Conservation (phyloP, 2,113 vertebrate species). For the Dasyprocta punctata region DNA sequence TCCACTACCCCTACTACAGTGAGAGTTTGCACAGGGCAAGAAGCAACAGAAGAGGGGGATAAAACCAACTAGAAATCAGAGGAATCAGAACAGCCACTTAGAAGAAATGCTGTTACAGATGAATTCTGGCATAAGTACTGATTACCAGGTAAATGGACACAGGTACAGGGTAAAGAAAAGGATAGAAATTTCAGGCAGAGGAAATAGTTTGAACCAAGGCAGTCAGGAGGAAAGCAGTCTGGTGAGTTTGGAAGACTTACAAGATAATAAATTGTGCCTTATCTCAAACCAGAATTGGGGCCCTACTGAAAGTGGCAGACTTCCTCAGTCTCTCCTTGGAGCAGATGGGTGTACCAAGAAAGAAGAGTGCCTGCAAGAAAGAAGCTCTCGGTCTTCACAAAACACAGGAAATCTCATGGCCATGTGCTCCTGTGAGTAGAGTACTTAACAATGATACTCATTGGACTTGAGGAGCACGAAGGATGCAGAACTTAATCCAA, state of each 20-base stretch:
- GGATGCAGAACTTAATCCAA: not conserved
- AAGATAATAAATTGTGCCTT: not conserved
- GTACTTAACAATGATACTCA: not conserved
- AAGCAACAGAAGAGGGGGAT: not conserved
- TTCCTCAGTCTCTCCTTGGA: not conserved
- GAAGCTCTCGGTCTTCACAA: not conserved
- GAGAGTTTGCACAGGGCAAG: not conserved
- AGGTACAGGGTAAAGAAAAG: not conserved
- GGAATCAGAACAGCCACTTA: not conserved
- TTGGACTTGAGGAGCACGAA: not conserved
- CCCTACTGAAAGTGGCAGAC: not conserved
- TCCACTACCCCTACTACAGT: rapidly evolving
- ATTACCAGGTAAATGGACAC: not conserved
- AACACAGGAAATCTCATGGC: not conserved
- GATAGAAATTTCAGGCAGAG: not conserved
- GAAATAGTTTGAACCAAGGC: not conserved
- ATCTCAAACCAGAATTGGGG: not conserved
- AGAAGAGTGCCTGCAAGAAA: not conserved
- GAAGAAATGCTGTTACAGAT: not conserved
- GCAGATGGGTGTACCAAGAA: not conserved
- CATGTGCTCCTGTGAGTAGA: not conserved
- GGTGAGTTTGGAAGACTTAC: not conserved
- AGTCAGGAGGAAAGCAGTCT: not conserved
- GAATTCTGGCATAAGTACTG: not conserved
- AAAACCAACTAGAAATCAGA: not conserved